These are phyloP conservation scores for Malurus leucopterus DNA, from an alignment of 2,797 vertebrate genomes.

Conservation along the genomic window DNA sequence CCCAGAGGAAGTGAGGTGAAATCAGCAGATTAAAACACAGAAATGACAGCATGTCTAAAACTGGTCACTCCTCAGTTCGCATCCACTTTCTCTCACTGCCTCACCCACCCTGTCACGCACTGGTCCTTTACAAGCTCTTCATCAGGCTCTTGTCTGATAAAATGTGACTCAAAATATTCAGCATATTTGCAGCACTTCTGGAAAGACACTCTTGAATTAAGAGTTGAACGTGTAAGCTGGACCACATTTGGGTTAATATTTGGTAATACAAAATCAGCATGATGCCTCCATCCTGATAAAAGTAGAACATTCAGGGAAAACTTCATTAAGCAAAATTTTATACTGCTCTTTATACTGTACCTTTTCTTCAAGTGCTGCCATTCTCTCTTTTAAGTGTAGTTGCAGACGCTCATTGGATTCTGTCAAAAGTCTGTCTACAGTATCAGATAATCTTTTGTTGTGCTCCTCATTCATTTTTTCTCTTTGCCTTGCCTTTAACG, in stretches of 20 bases:
- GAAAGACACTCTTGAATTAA: neutral
- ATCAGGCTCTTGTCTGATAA: neutral
- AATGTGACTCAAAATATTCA: neutral
- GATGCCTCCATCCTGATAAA: neutral
- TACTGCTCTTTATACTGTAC: conserved; percentile 60
- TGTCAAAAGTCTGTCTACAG: conserved; percentile 93
- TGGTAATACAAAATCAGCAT: neutral
- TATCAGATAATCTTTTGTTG: conserved; percentile 96
- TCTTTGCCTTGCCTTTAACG: conserved; percentile 89
- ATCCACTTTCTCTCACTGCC: neutral
- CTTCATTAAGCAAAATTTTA: neutral
- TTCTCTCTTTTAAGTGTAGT: conserved; percentile 95
- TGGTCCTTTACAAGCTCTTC: neutral
- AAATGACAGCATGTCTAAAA: neutral
- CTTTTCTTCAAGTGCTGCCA: conserved; percentile 97
- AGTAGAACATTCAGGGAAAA: neutral
- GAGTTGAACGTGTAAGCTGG: neutral
- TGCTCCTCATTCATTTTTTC: conserved; percentile 99
- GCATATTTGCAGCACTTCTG: neutral
- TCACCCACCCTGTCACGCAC: fast-evolving
- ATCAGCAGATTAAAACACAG: neutral
- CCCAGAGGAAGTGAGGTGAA: neutral
- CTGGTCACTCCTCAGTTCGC: neutral
- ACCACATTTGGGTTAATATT: neutral
- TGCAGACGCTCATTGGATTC: conserved; percentile 97